Base-by-base conservation (phyloP, 2,113 vertebrate species). In the Cygnus atratus region DNA sequence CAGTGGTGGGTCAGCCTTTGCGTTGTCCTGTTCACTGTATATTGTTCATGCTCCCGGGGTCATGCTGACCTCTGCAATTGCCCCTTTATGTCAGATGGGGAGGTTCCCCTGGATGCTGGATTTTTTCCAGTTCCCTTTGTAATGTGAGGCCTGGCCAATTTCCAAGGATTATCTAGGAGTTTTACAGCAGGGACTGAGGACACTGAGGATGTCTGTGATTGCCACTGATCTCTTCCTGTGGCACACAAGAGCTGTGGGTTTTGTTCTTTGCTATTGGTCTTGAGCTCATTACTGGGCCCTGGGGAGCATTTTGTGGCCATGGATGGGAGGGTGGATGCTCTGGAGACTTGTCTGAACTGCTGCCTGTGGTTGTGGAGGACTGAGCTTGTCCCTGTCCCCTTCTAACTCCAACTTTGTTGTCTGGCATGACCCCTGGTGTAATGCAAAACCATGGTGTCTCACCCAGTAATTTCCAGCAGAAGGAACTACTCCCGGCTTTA, bases 211-310 rank as follows among this genome's bases (percentile, higher is more conserved):
- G 80, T 13, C 61, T 75, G 61, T 3, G 2, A 61, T 68, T 81
- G 76, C 70, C 72, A 17, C 74, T 39, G 33, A 39, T 88, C 15
- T 50, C 41, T 94, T 93, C 76, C 88, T 76, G 66, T 50, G 72
- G 55, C 41, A 90, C 37, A 44, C 17, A 73, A 93, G 93, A 92
- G n/a, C 79, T 70, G 63, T 59, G 43, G 35, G 61, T 94, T 94
- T 94, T 95, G n/a, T 84, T 93, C 76, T 74, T 89, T 88, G 80
- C 43, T 88, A 57, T 75, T 84, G 65, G 57, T 82, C 80, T 91
- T 18, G 0, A 54, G 80, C 54, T 82, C 78, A 18, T 87, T 91
- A 87, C 29, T 54, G 44, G 76, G 57, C 66, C 43, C 43, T 11
- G 13, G 54, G 66, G 57, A 95, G 37, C 39, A 22, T 68, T 87